Base-by-base conservation (phyloP, 2,888 invertebrate genomes). In the Arge pagana region DNA sequence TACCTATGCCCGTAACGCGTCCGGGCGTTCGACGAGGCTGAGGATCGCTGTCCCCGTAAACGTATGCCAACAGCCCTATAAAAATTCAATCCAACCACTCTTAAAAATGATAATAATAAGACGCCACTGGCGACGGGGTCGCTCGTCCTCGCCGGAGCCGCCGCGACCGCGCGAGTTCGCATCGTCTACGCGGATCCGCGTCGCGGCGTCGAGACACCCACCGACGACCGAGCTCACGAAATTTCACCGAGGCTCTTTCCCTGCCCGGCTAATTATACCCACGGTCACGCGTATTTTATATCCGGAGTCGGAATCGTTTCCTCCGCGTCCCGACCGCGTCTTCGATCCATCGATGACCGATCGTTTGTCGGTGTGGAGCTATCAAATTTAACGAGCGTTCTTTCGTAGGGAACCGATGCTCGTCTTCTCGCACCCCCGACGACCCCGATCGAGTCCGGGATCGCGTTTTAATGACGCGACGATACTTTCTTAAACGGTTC, bases 21-120 rank as follows among this genome's bases (percentile, higher is more conserved):
- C 16, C n/a, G 41, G 51, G n/a, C n/a, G n/a, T n/a, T n/a, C n/a
- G n/a, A n/a, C n/a, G n/a, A n/a, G n/a, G 33, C 50, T 66, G 66
- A 67, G 67, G 59, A 63, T 65, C 68, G 57, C 69, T 68, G 68
- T 35, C 45, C 30, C 42, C 31, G 45, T 45, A 33, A 45, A 45
- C 60, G 60, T 64, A 63, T 59, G 63, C 65, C 60, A 62, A 61
- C 57, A 60, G 58, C 62, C 68, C 67, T 68, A 67, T 70, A 70
- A 70, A 70, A 70, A 70, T 70, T 68, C 69, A 70, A 70, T 70
- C 62, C 68, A 54, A 57, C 63, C 63, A 63, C 65, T 62, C 66
- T 68, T 66, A 67, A 68, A 68, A 70, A 70, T 70, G 67, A 69
- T 70, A 67, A 70, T 59, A 45, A 21, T n/a, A 8, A n/a, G 15